Evolutionary conservation across 2,888 invertebrate species (phyloP), one percentile per base, ranked within the genome.

Genomic region (Eubasilissa splendida): DNA sequence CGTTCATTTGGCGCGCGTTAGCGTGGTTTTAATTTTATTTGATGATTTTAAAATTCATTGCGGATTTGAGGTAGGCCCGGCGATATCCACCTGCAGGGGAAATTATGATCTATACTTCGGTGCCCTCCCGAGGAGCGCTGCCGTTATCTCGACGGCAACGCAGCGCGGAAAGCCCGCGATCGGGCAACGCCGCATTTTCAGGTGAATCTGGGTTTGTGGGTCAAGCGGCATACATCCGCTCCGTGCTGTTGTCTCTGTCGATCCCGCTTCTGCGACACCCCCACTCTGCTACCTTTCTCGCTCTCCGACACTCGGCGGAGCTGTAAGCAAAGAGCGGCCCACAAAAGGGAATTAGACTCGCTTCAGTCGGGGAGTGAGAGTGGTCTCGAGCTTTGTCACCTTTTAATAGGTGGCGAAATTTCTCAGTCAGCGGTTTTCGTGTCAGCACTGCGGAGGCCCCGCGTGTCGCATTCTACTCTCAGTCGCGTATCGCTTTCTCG

Each of bases 171-270:
- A 33, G 65, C 53, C 63, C 42, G 56, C 54, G 71, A 60, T 42
- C 76, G 58, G 71, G 76, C 80, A 76, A 58, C 76, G 81, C 74
- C 63, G 79, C 79, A 59, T 58, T 68, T 59, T 76, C 83, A 83
- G 83, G 83, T 83, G 82, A 80, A 83, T 82, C 71, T 83, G 77
- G 83, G 83, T 83, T 83, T 83, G 70, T 83, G 82, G 83, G 83
- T 83, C 83, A 82, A 79, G 80, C 78, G 59, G 73, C 59, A 60
- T 56, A 70, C 53, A 63, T 65, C 63, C 68, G 76, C 12, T 31
- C 65, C 31, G 42, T 75, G 33, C 60, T 60, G 54, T 74, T 63
- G 71, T 79, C 81, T 33, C 79, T 22, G 71, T 79, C 78, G 66
- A 31, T 50, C 75, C 56, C 50, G 65, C 31, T 22, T 50, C 14